phyloP scores from a whole-genome alignment of 2,113 vertebrate species.

The Paedocypris sp. region DNA sequence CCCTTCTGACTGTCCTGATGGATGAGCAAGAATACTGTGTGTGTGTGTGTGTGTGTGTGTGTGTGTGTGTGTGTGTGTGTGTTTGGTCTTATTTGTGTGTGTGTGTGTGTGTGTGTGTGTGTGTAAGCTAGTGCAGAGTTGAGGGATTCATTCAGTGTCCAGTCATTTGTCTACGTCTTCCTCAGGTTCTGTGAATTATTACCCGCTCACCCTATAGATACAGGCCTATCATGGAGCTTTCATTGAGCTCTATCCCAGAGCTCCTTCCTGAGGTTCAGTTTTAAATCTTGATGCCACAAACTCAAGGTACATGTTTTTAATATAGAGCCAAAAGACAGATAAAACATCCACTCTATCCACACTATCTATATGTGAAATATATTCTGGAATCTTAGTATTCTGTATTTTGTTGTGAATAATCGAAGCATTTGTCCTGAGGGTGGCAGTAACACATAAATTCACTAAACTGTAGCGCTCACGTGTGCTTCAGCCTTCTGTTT shows the following conservation, averaged over 20 bases:
- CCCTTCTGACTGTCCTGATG: background rate
- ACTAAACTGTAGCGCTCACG: background rate
- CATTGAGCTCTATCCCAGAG: background rate
- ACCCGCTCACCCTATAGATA: background rate
- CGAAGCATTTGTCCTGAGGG: conserved; percentile 17
- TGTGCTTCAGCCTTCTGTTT: background rate
- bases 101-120: background rate
- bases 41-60: background rate
- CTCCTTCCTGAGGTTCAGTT: background rate
- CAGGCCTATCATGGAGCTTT: conserved; percentile 6
- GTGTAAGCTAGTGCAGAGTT: background rate
- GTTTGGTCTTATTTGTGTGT: background rate
- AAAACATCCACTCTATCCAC: too few species aligned
- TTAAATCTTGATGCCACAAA: too few species aligned
- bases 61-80: background rate
- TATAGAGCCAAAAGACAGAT: too few species aligned
- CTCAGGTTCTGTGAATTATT: conserved; percentile 22
- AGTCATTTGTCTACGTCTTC: conserved; percentile 17
- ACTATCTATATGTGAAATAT: too few species aligned
- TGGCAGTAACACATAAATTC: conserved; percentile 21
- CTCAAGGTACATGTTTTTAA: too few species aligned
- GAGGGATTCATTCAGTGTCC: conserved; percentile 7
- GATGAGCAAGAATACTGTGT: background rate
- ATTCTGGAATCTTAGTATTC: too few species aligned
- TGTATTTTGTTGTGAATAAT: background rate